A percentile compares a stretch with the other conserved stretches of the same genome.
Evolutionary conservation across 2,797 vertebrate species (phyloP).

Genomic region (Jordanella pulchra): DNA sequence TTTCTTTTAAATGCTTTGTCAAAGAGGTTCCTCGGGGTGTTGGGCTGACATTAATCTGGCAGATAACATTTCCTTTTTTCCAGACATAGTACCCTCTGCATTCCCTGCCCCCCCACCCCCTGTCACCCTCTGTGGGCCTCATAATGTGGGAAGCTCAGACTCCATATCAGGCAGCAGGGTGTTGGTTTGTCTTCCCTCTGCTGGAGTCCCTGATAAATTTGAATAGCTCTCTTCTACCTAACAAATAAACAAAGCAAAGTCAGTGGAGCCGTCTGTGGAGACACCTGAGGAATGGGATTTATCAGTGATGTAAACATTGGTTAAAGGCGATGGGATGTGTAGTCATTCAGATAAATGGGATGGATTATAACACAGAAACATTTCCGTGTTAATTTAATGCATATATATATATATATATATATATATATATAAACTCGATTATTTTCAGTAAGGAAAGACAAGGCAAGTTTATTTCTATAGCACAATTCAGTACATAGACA

Average conservation of each 20-base stretch:
- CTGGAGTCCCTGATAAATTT: constrained; percentile 47
- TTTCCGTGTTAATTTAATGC: background rate
- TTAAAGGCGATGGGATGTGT: background rate
- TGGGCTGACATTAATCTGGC: constrained; percentile 15
- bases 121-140: constrained; percentile 26
- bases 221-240: constrained; percentile 32
- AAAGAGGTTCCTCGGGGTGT: constrained; percentile 3
- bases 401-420: too few species aligned
- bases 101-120: constrained; percentile 12
- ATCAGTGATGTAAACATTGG: constrained; percentile 16
- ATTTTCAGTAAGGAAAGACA: too few species aligned
- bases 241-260: constrained; percentile 59
- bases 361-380: background rate
- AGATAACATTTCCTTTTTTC: constrained; percentile 13
- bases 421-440: too few species aligned
- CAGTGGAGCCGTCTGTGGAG: constrained; percentile 26
- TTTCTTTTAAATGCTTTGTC: background rate
- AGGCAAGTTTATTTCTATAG: too few species aligned
- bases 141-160: constrained; percentile 39
- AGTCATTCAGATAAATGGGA: background rate
- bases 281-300: constrained; percentile 7
- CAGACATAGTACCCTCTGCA: background rate
- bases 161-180: constrained; percentile 14
- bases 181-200: constrained; percentile 33
- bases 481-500: too few species aligned